phyloP scores from a whole-genome alignment of 2,797 vertebrate genomes.

The Cetoscarus ocellatus region DNA sequence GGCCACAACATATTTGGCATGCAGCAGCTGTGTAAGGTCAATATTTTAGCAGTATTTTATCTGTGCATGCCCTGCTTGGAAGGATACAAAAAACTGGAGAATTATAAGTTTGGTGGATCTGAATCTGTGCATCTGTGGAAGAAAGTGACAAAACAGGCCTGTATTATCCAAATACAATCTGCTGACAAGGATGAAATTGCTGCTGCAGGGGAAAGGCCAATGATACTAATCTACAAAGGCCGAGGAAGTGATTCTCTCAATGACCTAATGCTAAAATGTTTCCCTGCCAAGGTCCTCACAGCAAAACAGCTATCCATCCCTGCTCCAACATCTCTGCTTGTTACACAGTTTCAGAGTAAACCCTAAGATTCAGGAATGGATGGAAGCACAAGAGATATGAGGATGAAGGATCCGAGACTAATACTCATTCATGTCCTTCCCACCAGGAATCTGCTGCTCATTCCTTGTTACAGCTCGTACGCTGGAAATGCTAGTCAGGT shows the following conservation, averaged over 20 bases:
- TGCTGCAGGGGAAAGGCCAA: not conserved
- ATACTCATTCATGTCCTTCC: not conserved
- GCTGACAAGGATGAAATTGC: not conserved
- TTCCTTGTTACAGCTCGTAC: not conserved
- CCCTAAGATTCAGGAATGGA: not conserved
- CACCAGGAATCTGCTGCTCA: not conserved
- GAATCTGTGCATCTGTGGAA: not conserved
- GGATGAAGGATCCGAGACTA: not conserved
- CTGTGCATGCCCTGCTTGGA: not conserved
- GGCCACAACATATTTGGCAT: not conserved
- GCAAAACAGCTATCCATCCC: not conserved
- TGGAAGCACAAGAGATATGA: not conserved
- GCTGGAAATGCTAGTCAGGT: not conserved
- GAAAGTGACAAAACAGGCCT: not conserved
- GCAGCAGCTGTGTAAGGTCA: not conserved
- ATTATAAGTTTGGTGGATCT: not conserved
- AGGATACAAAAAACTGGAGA: not conserved
- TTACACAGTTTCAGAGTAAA: not conserved
- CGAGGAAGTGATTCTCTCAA: not conserved
- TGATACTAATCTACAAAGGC: not conserved
- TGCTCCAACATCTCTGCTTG: not conserved
- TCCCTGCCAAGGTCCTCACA: not conserved
- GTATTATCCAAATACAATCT: not conserved
- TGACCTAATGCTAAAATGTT: conserved; percentile 1
- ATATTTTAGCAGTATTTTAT: not conserved